phyloP scores from a whole-genome alignment of 2,113 vertebrate species.

The Poicephalus meyeri region DNA sequence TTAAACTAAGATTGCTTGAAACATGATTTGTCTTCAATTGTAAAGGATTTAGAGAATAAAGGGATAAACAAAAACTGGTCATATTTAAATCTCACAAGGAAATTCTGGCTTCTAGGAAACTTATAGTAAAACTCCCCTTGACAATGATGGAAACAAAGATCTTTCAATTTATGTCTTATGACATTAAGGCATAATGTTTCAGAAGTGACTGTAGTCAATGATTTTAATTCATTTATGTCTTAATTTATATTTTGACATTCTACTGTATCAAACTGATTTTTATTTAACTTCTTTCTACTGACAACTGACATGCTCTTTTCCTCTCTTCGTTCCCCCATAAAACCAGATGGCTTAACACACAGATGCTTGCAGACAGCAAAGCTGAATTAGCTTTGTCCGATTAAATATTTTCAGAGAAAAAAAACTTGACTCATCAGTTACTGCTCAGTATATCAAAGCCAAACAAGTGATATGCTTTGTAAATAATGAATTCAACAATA shows the following conservation, averaged over 20 bases:
- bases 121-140: background rate
- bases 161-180: background rate
- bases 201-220: background rate
- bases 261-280: background rate
- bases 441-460: background rate
- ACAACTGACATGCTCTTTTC: background rate
- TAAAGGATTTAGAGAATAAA: background rate
- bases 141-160: background rate
- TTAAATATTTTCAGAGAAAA: slow-evolving; percentile 21
- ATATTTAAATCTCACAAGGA: background rate
- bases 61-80: background rate
- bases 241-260: background rate
- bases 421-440: background rate
- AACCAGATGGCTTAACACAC: slow-evolving; percentile 33
- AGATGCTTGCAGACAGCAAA: background rate
- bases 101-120: background rate
- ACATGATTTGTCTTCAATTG: background rate
- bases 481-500: background rate
- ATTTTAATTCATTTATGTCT: background rate
- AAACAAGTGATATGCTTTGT: background rate
- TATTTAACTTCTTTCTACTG: background rate
- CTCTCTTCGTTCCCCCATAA: background rate
- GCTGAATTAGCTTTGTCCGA: slow-evolving; percentile 22
- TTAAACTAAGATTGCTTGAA: background rate
- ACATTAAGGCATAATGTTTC: background rate